Base-by-base conservation (phyloP, 2,888 invertebrate genomes). In the Cheilosia vernalis region DNA sequence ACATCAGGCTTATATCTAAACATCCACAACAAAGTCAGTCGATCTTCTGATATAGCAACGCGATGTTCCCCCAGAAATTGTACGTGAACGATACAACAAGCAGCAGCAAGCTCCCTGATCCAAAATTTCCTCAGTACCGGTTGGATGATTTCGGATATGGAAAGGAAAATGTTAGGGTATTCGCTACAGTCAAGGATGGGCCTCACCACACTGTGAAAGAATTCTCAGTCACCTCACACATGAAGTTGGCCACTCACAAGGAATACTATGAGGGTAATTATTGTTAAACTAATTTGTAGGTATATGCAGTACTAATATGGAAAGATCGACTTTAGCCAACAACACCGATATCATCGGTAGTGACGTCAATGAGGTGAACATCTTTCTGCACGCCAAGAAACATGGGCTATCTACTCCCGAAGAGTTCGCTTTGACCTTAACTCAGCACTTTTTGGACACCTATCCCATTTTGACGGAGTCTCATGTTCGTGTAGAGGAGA, bases 281-380 rank as follows among this genome's bases (percentile, higher is more conserved):
- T 2, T n/a, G 37, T 9, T 58, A 4, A 27, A 13, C 30, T 42
- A 13, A 19, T 21, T 21, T 27, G 0, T 0, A 10, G 13, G 10
- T 3, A 37, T 37, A 37, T 37, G 7, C 33, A 10, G 3, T 17
- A 47, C 44, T 44, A 6, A 44, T 44, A 2, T 5, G 30, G 17
- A 30, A 1, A 69, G 3, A 27, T 63, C n/a, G 24, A 7, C 9
- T 69, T 30, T 51, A 88, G 88, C 87, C 42, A 76, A 83, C 80
- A 88, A 88, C 44, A 81, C 87, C 0, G 88, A 88, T n/a, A 84
- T 88, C 13, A 78, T 88, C 44, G 88, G 88, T 7, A 88, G 88
- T 56, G 88, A 88, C 66, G 88, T 87, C 24, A 86, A 87, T 40
- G 87, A 87, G 44, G 87, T 82, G n/a, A 83, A 70, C n/a, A 87